A percentile compares a stretch with the other conserved stretches of the same genome.
phyloP scores from a whole-genome alignment of 2,113 vertebrate species.

The Myanophis thanlyinensis region DNA sequence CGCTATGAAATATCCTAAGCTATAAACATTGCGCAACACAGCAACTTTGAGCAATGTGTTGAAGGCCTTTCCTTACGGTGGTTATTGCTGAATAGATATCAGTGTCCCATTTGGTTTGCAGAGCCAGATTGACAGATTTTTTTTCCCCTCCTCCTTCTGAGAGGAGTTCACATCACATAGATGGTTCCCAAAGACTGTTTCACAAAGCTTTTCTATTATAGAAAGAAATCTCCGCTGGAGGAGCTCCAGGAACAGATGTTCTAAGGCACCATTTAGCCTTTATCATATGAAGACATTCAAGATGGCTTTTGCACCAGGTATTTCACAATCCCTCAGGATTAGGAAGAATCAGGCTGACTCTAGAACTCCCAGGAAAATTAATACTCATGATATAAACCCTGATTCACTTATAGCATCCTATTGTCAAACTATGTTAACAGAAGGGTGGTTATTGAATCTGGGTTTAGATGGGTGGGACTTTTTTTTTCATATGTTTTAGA shows the following conservation, averaged over 20 bases:
- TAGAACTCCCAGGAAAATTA: slow-evolving; percentile 9
- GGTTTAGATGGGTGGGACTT: background rate
- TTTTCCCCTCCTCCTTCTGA: background rate
- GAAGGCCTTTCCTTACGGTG: background rate
- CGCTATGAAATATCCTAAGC: background rate
- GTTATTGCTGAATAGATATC: background rate
- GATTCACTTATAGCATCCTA: background rate
- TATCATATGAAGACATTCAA: slow-evolving; percentile 7
- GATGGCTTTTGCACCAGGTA: slow-evolving; percentile 1
- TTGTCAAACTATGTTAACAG: background rate
- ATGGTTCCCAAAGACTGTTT: slow-evolving; percentile 24
- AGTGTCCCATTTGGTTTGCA: slow-evolving; percentile 22
- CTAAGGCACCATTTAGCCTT: slow-evolving; percentile 22
- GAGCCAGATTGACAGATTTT: background rate
- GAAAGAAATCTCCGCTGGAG: slow-evolving; percentile 19
- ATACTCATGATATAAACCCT: background rate
- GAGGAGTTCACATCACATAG: slow-evolving; percentile 6
- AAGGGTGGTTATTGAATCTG: background rate
- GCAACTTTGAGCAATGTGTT: background rate
- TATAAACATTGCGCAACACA: background rate
- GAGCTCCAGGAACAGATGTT: background rate
- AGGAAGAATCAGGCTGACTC: slow-evolving; percentile 30
- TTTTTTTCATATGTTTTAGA: slow-evolving; percentile 10
- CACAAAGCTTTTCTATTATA: slow-evolving; percentile 29
- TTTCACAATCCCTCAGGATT: slow-evolving; percentile 15